phyloP scores from a whole-genome alignment of 1,140 invertebrate genomes.

The Melipona quadrifasciata region DNA sequence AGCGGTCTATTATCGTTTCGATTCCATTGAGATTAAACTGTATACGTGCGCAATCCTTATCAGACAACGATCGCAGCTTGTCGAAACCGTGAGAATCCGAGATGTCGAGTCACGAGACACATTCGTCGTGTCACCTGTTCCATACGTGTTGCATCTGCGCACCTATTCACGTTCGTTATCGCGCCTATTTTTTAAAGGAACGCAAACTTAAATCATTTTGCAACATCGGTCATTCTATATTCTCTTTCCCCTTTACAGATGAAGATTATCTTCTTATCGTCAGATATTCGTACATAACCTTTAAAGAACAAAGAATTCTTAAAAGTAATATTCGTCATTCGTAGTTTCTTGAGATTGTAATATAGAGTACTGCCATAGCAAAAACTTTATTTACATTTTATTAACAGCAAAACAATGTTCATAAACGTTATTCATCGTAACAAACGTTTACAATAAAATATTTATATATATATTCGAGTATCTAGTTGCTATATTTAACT shows the following conservation, averaged over 20 bases:
- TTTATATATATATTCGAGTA: not conserved
- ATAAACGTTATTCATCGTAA: not conserved
- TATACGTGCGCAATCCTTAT: constrained; percentile 40
- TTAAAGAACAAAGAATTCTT: not conserved
- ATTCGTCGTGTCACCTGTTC: constrained; percentile 65
- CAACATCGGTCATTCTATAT: not conserved
- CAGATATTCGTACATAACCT: not conserved
- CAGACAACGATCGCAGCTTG: constrained; percentile 31
- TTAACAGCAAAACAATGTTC: not conserved
- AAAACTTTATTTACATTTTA: constrained; percentile 28
- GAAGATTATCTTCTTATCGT: not conserved
- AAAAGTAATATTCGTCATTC: not conserved
- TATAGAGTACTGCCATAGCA: not conserved
- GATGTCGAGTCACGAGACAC: constrained; percentile 54
- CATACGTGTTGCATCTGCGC: constrained; percentile 42
- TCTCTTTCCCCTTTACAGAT: not conserved
- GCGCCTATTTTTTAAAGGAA: constrained; percentile 28
- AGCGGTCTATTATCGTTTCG: constrained; percentile 24
- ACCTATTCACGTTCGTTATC: constrained; percentile 18
- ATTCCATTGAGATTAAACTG: not conserved
- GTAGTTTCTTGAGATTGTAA: not conserved
- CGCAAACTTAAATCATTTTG: not conserved
- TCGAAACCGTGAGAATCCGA: constrained; percentile 37
- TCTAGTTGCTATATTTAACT: not conserved
- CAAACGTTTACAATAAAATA: not conserved